phyloP scores from a whole-genome alignment of 2,888 invertebrate genomes.

The Adineta ricciae region DNA sequence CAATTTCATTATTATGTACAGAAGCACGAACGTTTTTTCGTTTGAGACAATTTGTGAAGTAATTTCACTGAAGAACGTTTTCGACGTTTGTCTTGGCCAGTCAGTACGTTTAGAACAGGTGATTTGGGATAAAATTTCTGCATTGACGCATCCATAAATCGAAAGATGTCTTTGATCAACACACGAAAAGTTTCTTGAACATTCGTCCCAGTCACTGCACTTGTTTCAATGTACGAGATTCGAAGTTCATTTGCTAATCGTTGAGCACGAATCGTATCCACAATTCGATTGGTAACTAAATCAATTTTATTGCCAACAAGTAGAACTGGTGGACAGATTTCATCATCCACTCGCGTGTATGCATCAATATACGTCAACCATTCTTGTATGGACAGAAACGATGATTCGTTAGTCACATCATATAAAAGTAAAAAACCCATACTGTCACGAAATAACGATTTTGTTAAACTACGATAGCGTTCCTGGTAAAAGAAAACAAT shows the following conservation, averaged over 20 bases:
- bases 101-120: neutral
- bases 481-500: neutral
- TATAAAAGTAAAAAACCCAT: conserved; percentile 14
- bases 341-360: neutral
- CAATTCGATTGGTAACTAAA: conserved; percentile 67
- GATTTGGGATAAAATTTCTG: neutral
- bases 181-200: neutral
- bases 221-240: neutral
- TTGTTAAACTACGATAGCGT: conserved; percentile 34
- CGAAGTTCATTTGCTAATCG: neutral
- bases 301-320: neutral
- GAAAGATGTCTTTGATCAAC: neutral
- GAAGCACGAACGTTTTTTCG: neutral
- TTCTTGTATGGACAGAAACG: neutral
- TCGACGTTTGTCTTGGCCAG: neutral
- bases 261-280: conserved; percentile 36
- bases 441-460: conserved; percentile 48
- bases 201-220: neutral
- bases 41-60: neutral
- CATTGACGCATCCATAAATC: neutral
- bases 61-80: neutral
- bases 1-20: neutral
- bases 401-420: neutral
- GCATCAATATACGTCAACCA: neutral
- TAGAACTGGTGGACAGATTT: neutral